Conservation (phyloP, 2,888 invertebrate genomes). For the Toxonevra muliebris region DNA sequence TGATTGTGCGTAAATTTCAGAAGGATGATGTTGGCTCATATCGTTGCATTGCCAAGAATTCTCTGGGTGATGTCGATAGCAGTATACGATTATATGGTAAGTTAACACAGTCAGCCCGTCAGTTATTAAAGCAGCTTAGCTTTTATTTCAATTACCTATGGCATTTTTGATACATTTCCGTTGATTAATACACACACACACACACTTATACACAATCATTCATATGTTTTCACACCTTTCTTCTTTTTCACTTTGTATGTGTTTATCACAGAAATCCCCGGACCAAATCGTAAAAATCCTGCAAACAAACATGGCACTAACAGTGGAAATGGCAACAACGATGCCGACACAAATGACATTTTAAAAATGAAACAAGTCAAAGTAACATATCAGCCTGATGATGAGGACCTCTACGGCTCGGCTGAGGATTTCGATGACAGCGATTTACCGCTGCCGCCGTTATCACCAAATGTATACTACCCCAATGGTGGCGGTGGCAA, state of each 20-base stretch:
- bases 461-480: slow-evolving; percentile 61
- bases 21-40: slow-evolving; percentile 82
- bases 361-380: slow-evolving; percentile 64
- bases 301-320: slow-evolving; percentile 64
- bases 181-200: background rate
- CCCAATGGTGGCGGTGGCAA: slow-evolving; percentile 27
- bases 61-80: slow-evolving; percentile 87
- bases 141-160: slow-evolving; percentile 53
- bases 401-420: slow-evolving; percentile 76
- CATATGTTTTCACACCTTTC: background rate
- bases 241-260: background rate
- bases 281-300: slow-evolving; percentile 71
- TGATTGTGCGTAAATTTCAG: slow-evolving; percentile 79
- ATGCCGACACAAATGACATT: slow-evolving; percentile 64
- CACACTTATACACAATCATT: background rate
- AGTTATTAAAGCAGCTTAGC: background rate
- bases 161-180: slow-evolving; percentile 3
- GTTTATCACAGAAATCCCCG: slow-evolving; percentile 75
- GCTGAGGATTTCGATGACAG: slow-evolving; percentile 76
- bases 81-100: slow-evolving; percentile 87
- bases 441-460: slow-evolving; percentile 56
- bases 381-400: slow-evolving; percentile 67
- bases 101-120: slow-evolving; percentile 33
- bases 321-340: slow-evolving; percentile 49
- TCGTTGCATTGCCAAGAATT: slow-evolving; percentile 86